Conservation (phyloP, 2,888 invertebrate species). For the Torymus tubicola region DNA sequence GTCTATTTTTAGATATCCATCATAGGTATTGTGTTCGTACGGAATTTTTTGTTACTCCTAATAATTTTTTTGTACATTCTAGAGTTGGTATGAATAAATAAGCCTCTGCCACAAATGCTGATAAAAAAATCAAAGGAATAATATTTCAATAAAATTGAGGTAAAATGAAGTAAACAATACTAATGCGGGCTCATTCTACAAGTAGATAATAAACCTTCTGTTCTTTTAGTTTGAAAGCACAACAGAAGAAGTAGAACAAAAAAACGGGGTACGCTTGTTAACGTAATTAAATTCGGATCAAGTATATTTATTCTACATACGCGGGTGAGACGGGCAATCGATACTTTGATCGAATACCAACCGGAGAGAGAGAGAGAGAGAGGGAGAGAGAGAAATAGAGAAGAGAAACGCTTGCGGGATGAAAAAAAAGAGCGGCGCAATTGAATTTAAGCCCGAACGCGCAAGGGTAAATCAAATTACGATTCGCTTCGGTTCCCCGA, state of each 20-base stretch:
- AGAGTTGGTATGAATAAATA: too few relatives aligned
- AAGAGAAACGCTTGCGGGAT: not conserved
- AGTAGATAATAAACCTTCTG: too few relatives aligned
- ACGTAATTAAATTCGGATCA: not conserved
- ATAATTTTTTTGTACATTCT: too few relatives aligned
- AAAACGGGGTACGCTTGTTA: not conserved
- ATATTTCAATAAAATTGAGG: too few relatives aligned
- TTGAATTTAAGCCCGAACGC: conserved; percentile 5
- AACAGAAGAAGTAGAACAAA: not conserved
- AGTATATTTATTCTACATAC: conserved; percentile 9
- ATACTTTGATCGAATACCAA: conserved; percentile 11
- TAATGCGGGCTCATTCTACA: too few relatives aligned
- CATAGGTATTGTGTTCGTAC: too few relatives aligned
- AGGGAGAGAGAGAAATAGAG: not conserved
- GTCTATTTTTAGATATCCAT: too few relatives aligned
- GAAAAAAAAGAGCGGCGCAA: conserved; percentile 9
- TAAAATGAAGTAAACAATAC: too few relatives aligned
- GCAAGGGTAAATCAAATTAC: conserved; percentile 11
- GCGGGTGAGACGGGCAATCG: not conserved
- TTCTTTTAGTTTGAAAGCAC: not conserved
- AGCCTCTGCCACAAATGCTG: too few relatives aligned
- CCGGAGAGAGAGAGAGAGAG: too few relatives aligned
- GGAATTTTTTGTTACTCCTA: too few relatives aligned
- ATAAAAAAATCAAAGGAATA: too few relatives aligned
- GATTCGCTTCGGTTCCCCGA: conserved; percentile 1